A percentile compares a stretch with the other conserved stretches of the same genome.
Evolutionary conservation across 2,888 invertebrate genomes (phyloP).

Genomic region (Pyrrhia umbra): DNA sequence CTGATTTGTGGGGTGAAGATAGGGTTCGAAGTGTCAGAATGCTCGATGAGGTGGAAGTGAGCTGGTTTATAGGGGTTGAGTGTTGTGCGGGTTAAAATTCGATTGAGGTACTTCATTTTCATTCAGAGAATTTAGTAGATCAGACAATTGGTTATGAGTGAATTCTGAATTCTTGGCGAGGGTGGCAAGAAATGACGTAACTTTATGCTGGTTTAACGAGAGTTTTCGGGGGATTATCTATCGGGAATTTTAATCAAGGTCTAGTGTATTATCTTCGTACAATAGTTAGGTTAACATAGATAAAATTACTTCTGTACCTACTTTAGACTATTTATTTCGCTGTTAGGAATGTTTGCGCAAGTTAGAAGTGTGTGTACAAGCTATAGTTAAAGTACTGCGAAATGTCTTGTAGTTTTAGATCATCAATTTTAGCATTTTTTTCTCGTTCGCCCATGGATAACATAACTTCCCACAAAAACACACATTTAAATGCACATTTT

Average conservation of each 20-base stretch:
- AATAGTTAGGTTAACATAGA: too few species aligned
- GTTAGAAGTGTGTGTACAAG: not conserved
- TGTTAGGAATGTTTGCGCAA: too few species aligned
- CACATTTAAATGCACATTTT: conserved; percentile 19
- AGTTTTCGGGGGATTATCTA: not conserved
- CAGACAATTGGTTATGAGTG: not conserved
- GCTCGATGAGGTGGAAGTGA: conserved; percentile 49
- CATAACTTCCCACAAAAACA: not conserved
- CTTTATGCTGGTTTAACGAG: too few species aligned
- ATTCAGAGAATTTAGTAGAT: not conserved
- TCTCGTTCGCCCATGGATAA: not conserved
- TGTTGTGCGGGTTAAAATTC: conserved; percentile 17
- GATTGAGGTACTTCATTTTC: not conserved
- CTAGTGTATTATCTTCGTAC: not conserved
- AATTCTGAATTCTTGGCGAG: not conserved
- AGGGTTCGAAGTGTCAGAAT: conserved; percentile 50
- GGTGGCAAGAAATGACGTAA: not conserved
- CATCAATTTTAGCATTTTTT: not conserved
- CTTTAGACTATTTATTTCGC: not conserved
- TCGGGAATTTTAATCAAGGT: not conserved
- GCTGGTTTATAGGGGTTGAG: conserved; percentile 6
- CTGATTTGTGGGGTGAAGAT: conserved; percentile 59
- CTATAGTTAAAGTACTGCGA: too few species aligned
- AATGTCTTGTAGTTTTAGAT: too few species aligned
- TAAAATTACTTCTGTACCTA: too few species aligned